Percentiles rank a stretch among this genome's conserved stretches.
Evolutionary conservation across 64 coral and sea anemone species (phyloP).

Genomic region (Pocillopora verrucosa): DNA sequence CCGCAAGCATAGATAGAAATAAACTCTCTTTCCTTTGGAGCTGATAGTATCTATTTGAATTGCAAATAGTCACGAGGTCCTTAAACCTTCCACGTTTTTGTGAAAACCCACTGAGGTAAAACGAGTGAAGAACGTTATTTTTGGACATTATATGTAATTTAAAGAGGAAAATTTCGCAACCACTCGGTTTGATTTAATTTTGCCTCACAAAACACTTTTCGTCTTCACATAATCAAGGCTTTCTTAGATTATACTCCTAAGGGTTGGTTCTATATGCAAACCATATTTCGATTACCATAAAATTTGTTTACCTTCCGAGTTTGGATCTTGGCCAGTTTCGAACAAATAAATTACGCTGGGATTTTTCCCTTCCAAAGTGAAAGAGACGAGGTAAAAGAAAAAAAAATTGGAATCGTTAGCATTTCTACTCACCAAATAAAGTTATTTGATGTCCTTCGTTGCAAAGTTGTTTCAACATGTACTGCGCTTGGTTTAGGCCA

Average conservation of each 20-base stretch:
- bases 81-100: background rate
- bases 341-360: background rate
- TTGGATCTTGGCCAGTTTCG: background rate
- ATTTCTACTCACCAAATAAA: conserved; percentile 74
- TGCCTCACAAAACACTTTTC: background rate
- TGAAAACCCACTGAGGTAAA: background rate
- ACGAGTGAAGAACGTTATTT: background rate
- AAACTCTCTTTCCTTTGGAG: background rate
- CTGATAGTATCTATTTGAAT: background rate
- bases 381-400: background rate
- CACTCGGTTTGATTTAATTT: background rate
- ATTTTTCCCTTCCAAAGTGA: background rate
- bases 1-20: background rate
- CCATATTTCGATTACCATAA: background rate
- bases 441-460: conserved; percentile 84
- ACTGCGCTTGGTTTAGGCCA: conserved; percentile 87
- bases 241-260: background rate
- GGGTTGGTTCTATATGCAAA: too few species aligned
- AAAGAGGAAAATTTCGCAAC: background rate
- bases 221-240: background rate
- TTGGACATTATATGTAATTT: background rate
- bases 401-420: background rate
- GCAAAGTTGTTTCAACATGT: conserved; percentile 86
- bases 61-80: background rate
- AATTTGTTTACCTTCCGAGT: background rate